Evolutionary conservation across 1,140 invertebrate species (phyloP), one percentile per base, ranked within the genome.

Genomic region (Danaus melanippus): DNA sequence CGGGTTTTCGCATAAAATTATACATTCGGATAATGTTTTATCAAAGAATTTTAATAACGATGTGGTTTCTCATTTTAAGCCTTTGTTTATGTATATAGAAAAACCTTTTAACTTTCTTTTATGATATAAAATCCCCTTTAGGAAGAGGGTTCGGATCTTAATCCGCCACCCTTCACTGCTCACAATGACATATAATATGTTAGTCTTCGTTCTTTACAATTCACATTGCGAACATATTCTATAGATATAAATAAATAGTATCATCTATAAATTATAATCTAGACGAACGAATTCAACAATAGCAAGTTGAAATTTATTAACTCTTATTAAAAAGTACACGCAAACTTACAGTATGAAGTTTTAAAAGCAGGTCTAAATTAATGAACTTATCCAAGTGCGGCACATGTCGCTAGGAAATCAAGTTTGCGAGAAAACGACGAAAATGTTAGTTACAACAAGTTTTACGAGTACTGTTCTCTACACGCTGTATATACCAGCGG

Each of bases 321-420:
- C 46, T 50, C 47, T 62, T 51, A 32, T 32, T 32, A 32, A 32
- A 50, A 58, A 63, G 56, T 17, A 51, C 12, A 46, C 47, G 44
- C 46, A 56, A 46, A 42, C 53, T 46, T 41, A 47, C 39, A 50
- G 49, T 21, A 62, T 58, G 21, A 65, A 68, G 62, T 64, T 71
- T 69, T 55, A 60, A 67, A 56, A 56, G 65, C 58, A 53, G 53
- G 49, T 66, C 61, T 66, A 71, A 66, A 74, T 74, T 65, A 69
- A 71, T 64, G 68, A 67, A 67, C 53, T 67, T 64, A 63, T 48
- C 56, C 51, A 58, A 69, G 64, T 62, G 56, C 61, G 59, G 48
- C 61, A 58, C 50, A 56, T 60, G 63, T 55, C 56, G 49, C 46
- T 52, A 55, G 49, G 53, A 67, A 72, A 65, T 64, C 46, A 53